A percentile compares a stretch with the other conserved stretches of the same genome.
Evolutionary conservation across 2,888 invertebrate species (phyloP).

Genomic region (Agrotis ipsilon): DNA sequence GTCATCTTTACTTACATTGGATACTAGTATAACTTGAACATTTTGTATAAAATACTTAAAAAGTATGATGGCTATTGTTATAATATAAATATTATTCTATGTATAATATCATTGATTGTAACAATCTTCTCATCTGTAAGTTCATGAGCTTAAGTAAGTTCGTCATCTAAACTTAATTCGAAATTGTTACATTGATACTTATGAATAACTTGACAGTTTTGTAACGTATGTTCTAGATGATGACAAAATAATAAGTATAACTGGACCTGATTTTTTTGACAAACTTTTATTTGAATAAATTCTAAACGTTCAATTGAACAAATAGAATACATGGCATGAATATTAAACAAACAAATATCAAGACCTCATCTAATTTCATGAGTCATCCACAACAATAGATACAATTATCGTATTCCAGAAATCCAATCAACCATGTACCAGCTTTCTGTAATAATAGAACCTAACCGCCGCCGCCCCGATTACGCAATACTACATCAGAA

Average conservation of each 20-base stretch:
- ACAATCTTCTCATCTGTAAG: conserved; percentile 37
- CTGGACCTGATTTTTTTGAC: not conserved
- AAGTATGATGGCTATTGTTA: conserved; percentile 34
- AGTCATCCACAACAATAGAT: conserved; percentile 7
- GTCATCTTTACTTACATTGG: conserved; percentile 21
- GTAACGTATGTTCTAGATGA: not conserved
- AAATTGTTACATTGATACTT: conserved; percentile 25
- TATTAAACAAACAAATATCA: not conserved
- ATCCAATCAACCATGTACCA: conserved; percentile 21
- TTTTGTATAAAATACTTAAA: conserved; percentile 39
- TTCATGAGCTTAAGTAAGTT: conserved; percentile 39
- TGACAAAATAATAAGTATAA: not conserved
- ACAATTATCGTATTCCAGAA: not conserved
- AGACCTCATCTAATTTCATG: not conserved
- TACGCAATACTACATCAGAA: conserved; percentile 28
- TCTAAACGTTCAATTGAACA: no score
- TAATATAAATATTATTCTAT: conserved; percentile 32
- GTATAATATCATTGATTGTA: conserved; percentile 37
- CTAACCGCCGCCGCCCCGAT: conserved; percentile 12
- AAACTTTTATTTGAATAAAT: not conserved
- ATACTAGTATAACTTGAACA: conserved; percentile 33
- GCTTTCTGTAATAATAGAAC: conserved; percentile 14
- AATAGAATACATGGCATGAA: not conserved
- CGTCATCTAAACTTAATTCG: conserved; percentile 16
- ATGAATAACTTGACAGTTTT: conserved; percentile 6